These are phyloP conservation scores for Adelognathus sp. DNA, from an alignment of 2,888 invertebrate genomes.

Conservation along the genomic window DNA sequence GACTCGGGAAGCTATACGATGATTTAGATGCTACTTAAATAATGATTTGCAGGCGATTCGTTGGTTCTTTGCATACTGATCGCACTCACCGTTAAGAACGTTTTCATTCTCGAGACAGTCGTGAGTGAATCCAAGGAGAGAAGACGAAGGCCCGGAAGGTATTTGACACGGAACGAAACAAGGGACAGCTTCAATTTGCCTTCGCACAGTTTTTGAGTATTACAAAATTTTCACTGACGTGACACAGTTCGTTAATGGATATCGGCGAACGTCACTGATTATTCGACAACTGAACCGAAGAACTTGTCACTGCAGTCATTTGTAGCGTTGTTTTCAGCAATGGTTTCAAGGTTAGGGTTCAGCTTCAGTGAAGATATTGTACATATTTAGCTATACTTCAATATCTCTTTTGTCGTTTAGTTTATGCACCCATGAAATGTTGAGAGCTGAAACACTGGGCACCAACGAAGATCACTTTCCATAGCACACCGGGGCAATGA, in stretches of 20 bases:
- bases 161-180: background rate
- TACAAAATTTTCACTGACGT: background rate
- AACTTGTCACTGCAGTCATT: background rate
- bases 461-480: constrained; percentile 3
- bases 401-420: background rate
- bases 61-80: background rate
- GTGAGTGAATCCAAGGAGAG: constrained; percentile 47
- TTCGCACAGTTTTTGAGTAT: background rate
- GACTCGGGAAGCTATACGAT: too few species aligned
- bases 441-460: background rate
- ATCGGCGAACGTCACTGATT: background rate
- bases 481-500: constrained; percentile 11
- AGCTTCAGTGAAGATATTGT: background rate
- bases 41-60: background rate
- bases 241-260: background rate
- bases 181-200: background rate
- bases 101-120: constrained; percentile 35
- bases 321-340: background rate
- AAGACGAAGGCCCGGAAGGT: background rate
- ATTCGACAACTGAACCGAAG: background rate
- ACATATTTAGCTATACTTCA: too few species aligned
- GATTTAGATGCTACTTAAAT: too few species aligned
- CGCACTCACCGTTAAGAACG: constrained; percentile 47
- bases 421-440: background rate
- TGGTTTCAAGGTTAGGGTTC: background rate